Conservation (phyloP, 2,797 vertebrate genomes). For the Arnoldichthys spilopterus region DNA sequence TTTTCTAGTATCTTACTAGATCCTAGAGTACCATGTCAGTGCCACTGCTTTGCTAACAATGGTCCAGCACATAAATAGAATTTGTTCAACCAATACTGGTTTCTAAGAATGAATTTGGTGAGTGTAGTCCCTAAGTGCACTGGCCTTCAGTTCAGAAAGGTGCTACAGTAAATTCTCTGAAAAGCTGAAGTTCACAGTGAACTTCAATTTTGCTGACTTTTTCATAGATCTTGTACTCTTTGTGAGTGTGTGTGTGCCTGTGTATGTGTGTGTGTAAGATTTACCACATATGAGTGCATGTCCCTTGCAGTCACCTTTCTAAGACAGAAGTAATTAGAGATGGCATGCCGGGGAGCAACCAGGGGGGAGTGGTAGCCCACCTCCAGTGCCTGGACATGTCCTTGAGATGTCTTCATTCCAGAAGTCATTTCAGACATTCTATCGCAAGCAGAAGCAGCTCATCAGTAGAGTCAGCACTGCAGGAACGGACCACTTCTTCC, state of each 20-base stretch:
- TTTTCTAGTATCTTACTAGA: too few relatives aligned
- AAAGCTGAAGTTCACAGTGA: neutral
- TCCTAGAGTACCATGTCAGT: too few relatives aligned
- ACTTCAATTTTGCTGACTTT: neutral
- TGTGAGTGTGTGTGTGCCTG: constrained; percentile 13
- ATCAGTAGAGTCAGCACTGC: constrained; percentile 67
- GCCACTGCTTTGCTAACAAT: too few relatives aligned
- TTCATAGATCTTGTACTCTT: neutral
- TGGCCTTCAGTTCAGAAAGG: neutral
- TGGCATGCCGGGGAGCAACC: constrained; percentile 63
- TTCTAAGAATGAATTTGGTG: neutral
- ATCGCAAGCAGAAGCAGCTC: constrained; percentile 51
- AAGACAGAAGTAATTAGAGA: constrained; percentile 75
- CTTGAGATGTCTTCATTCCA: constrained; percentile 85
- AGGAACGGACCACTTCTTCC: constrained; percentile 53
- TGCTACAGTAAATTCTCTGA: neutral
- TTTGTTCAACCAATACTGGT: too few relatives aligned
- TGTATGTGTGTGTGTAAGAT: constrained; percentile 8
- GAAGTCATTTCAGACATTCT: constrained; percentile 52
- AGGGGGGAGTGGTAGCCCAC: constrained; percentile 58
- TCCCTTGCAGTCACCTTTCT: constrained; percentile 66
- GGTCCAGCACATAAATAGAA: too few relatives aligned
- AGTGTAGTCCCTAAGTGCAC: neutral
- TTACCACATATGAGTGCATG: constrained; percentile 45
- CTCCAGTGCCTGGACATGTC: constrained; percentile 65